Percentiles rank a stretch among this genome's conserved stretches.
These are phyloP conservation scores for Dolichoris vasculosae DNA, from an alignment of 1,140 invertebrate species.

Conservation along the genomic window DNA sequence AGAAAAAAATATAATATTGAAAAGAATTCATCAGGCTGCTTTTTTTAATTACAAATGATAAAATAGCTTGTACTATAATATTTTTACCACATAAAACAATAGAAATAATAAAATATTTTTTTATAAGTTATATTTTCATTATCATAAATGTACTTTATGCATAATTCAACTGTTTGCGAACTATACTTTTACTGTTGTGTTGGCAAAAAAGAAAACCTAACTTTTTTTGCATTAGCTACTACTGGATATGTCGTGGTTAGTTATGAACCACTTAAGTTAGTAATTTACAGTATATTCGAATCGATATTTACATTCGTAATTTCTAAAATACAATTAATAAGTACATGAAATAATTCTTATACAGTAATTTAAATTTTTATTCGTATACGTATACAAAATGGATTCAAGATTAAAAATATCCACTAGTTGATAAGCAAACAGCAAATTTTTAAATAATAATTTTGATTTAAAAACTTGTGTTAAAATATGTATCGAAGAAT, in stretches of 20 bases:
- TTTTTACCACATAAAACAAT: neutral
- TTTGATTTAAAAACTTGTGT: too few relatives aligned
- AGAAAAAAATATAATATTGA: neutral
- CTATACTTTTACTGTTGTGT: neutral
- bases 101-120: neutral
- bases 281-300: neutral
- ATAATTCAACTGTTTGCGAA: neutral
- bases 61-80: too few relatives aligned
- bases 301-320: neutral
- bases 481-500: too few relatives aligned
- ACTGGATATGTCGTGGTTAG: neutral
- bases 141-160: neutral
- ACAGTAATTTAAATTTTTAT: too few relatives aligned
- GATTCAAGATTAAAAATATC: too few relatives aligned
- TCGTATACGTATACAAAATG: too few relatives aligned
- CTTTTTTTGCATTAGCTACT: neutral
- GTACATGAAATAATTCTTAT: too few relatives aligned
- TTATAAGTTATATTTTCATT: neutral
- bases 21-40: neutral
- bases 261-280: neutral
- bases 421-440: too few relatives aligned
- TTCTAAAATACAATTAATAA: too few relatives aligned
- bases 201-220: neutral
- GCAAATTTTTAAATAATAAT: too few relatives aligned
- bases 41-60: too few relatives aligned